A percentile compares a stretch with the other conserved stretches of the same genome.
phyloP scores from a whole-genome alignment of 2,888 invertebrate genomes.

The Allophyes oxyacanthae region DNA sequence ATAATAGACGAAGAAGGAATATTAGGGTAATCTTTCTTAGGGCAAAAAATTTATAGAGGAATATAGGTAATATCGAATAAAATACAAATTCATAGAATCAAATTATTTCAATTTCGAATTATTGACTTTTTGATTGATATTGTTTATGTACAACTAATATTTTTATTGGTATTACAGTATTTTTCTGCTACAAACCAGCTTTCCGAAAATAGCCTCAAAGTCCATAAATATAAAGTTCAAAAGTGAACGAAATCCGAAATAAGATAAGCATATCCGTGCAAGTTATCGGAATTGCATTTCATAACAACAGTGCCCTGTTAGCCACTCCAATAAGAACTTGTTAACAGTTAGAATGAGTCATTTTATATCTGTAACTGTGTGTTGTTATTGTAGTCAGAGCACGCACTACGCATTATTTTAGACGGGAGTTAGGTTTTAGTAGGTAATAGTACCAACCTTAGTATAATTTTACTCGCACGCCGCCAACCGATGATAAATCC shows the following conservation, averaged over 20 bases:
- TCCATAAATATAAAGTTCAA: conserved; percentile 11
- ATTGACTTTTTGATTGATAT: too few relatives aligned
- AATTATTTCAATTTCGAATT: too few relatives aligned
- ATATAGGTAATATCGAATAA: too few relatives aligned
- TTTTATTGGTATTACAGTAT: not conserved
- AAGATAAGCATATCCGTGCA: conserved; percentile 1
- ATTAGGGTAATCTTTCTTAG: too few relatives aligned
- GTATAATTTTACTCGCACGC: not conserved
- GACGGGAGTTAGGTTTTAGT: not conserved
- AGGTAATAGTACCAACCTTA: not conserved
- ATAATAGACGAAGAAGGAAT: too few relatives aligned
- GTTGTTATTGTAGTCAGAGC: not conserved
- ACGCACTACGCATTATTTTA: conserved; percentile 3
- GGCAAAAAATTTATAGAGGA: too few relatives aligned
- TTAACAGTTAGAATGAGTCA: conserved; percentile 15
- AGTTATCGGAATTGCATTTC: conserved; percentile 17
- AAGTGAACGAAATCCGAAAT: conserved; percentile 11
- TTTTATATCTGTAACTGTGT: not conserved
- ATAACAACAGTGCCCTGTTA: conserved; percentile 31
- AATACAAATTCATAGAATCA: too few relatives aligned
- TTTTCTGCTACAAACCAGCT: not conserved
- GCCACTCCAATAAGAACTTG: not conserved
- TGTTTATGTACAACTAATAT: not conserved
- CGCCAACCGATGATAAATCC: not conserved
- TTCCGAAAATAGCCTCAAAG: conserved; percentile 13